A percentile compares a stretch with the other conserved stretches of the same genome.
phyloP scores from a whole-genome alignment of 2,113 vertebrate species.

The Bothrops jararaca region DNA sequence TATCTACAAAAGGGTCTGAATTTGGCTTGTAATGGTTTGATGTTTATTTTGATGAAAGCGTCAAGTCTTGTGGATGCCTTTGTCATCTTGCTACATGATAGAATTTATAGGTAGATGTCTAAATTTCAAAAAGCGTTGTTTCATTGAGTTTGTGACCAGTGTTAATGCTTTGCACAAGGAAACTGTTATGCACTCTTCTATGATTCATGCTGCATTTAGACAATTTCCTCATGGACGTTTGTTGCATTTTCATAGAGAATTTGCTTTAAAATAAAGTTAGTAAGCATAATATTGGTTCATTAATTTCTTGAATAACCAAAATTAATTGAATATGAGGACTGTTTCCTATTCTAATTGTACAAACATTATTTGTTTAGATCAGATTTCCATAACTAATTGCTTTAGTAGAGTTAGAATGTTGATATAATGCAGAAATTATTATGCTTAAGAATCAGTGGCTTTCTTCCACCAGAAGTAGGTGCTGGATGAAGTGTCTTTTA shows the following conservation, averaged over 20 bases:
- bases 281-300: not conserved
- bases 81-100: not conserved
- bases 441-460: not conserved
- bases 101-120: not conserved
- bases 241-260: slow-evolving; percentile 20
- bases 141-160: not conserved
- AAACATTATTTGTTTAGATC: not conserved
- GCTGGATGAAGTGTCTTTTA: not conserved
- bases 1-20: not conserved
- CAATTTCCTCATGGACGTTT: not conserved
- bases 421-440: not conserved
- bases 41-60: not conserved
- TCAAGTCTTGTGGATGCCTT: not conserved
- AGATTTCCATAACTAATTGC: not conserved
- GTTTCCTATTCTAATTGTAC: not conserved
- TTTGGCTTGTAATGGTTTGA: not conserved
- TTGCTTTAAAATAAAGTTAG: slow-evolving; percentile 43
- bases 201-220: slow-evolving; percentile 5
- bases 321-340: not conserved
- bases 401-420: not conserved
- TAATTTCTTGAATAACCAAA: slow-evolving; percentile 3
- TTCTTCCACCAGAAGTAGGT: not conserved
- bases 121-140: not conserved
- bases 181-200: not conserved
- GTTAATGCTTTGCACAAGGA: slow-evolving; percentile 6